Conservation (phyloP, 2,888 invertebrate species). For the Pristionchus entomophagus region DNA sequence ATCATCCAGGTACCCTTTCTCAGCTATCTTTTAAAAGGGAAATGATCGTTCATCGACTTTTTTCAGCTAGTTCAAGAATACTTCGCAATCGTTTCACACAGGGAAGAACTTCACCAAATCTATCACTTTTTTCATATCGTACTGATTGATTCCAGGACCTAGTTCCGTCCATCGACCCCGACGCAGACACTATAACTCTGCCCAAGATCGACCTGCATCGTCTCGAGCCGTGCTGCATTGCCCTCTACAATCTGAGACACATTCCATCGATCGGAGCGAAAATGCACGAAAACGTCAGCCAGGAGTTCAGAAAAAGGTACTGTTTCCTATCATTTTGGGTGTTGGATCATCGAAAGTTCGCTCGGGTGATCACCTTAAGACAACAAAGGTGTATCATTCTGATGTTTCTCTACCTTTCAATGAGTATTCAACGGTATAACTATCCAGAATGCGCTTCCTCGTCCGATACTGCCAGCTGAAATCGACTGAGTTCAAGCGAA, state of each 20-base stretch:
- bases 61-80: background rate
- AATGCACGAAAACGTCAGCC: background rate
- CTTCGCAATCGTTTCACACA: too few species aligned
- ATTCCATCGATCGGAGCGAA: background rate
- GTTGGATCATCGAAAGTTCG: too few species aligned
- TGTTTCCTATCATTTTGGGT: too few species aligned
- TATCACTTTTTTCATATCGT: too few species aligned
- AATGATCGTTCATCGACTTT: background rate
- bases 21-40: too few species aligned
- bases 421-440: too few species aligned
- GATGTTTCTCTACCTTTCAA: too few species aligned
- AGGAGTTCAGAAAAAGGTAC: slow-evolving; percentile 28
- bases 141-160: background rate
- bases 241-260: background rate
- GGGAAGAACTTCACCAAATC: too few species aligned
- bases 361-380: too few species aligned
- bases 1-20: background rate
- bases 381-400: too few species aligned
- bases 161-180: background rate
- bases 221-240: background rate
- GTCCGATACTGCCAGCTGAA: slow-evolving; percentile 36
- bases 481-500: slow-evolving; percentile 37
- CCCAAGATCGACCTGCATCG: slow-evolving; percentile 7
- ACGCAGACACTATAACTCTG: background rate
- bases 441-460: slow-evolving; percentile 35